Conservation (phyloP, 2,113 vertebrate genomes). For the Cathartes aura region DNA sequence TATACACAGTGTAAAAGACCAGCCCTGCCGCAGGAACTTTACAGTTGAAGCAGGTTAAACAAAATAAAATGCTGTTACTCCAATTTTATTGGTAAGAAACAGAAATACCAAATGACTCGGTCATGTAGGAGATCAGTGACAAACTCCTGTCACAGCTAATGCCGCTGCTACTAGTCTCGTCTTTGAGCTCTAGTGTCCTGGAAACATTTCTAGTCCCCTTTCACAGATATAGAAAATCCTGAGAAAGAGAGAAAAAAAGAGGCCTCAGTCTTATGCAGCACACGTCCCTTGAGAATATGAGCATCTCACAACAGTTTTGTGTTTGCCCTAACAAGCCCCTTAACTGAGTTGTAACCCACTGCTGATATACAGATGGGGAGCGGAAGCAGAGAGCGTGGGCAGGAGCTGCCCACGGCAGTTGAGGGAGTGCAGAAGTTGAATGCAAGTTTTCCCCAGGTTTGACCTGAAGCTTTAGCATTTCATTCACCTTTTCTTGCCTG, state of each 20-base stretch:
- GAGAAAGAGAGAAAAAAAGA: background rate
- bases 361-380: background rate
- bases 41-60: background rate
- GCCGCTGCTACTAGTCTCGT: background rate
- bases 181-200: background rate
- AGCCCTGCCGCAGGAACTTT: background rate
- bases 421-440: background rate
- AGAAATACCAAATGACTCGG: background rate
- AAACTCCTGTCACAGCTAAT: background rate
- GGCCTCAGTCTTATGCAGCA: background rate
- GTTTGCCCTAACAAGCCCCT: background rate
- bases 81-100: background rate
- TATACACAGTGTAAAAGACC: background rate
- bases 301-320: background rate
- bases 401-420: background rate
- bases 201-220: background rate
- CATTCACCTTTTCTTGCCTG: background rate
- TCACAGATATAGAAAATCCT: background rate
- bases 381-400: fast-evolving
- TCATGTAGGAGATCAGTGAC: background rate
- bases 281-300: background rate
- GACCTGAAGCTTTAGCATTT: background rate
- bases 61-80: background rate
- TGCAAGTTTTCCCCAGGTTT: background rate
- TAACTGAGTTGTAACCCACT: background rate